These are phyloP conservation scores for Psix sp. DNA, from an alignment of 1,140 invertebrate species.

Conservation along the genomic window DNA sequence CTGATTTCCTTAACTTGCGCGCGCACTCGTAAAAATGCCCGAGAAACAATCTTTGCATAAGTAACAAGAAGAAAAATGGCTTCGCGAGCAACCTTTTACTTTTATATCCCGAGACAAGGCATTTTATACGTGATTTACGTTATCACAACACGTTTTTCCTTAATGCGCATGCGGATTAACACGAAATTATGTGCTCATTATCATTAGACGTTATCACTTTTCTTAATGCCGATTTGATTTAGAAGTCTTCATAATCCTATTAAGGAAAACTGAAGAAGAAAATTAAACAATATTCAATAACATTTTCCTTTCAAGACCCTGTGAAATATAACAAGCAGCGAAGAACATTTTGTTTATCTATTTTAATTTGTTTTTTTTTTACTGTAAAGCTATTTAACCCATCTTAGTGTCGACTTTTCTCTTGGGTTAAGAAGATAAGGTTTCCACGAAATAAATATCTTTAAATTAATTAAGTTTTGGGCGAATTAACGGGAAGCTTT, in stretches of 20 bases:
- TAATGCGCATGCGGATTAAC: conserved; percentile 30
- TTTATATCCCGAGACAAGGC: conserved; percentile 40
- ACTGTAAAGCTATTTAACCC: too few species aligned
- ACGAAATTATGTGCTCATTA: conserved; percentile 35
- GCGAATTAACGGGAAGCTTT: conserved; percentile 6
- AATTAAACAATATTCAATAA: too few species aligned
- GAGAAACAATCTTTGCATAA: conserved; percentile 61
- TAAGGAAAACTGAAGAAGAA: too few species aligned
- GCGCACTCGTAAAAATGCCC: conserved; percentile 48
- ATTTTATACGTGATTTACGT: conserved; percentile 55
- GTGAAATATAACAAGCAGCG: too few species aligned
- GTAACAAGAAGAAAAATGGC: conserved; percentile 57
- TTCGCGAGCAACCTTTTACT: conserved; percentile 27
- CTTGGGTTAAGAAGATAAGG: too few species aligned
- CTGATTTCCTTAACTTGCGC: conserved; percentile 36
- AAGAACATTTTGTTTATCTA: too few species aligned
- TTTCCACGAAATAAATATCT: too few species aligned
- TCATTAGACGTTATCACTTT: conserved; percentile 12
- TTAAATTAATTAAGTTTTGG: conserved; percentile 17
- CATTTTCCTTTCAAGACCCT: too few species aligned
- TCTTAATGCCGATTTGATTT: conserved; percentile 26
- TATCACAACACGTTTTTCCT: conserved; percentile 46
- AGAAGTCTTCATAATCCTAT: conserved; percentile 6
- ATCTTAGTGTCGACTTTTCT: too few species aligned
- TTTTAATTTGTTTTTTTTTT: too few species aligned